These are phyloP conservation scores for Aythya fuligula DNA, from an alignment of 2,797 vertebrate species.

Conservation along the genomic window DNA sequence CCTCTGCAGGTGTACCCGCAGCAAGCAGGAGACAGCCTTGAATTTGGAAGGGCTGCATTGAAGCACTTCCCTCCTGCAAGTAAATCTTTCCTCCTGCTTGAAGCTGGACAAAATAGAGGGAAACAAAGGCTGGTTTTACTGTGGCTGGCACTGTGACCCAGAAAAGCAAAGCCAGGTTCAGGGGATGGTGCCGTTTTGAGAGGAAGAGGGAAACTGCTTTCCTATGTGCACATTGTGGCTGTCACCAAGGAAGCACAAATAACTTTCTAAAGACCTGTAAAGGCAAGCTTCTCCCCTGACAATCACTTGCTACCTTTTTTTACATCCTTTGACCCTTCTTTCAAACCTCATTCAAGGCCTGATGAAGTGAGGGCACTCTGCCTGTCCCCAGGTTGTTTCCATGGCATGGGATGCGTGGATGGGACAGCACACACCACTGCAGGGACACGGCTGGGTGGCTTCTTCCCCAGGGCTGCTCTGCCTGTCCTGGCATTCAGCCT, in stretches of 20 bases:
- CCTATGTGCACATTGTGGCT: not conserved
- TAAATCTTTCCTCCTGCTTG: not conserved
- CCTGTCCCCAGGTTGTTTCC: not conserved
- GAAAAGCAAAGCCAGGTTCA: not conserved
- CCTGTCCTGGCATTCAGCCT: not conserved
- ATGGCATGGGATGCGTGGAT: too few relatives aligned
- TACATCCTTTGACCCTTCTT: not conserved
- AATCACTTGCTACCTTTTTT: not conserved
- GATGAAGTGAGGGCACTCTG: rapidly evolving
- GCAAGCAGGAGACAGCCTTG: not conserved
- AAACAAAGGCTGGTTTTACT: not conserved
- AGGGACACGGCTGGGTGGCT: not conserved
- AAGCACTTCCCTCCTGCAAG: not conserved
- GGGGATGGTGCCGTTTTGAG: not conserved
- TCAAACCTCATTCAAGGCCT: not conserved
- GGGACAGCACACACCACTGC: not conserved
- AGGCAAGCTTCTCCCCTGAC: not conserved
- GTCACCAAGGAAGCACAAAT: not conserved
- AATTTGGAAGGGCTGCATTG: not conserved
- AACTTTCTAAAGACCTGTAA: not conserved
- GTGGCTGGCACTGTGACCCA: not conserved
- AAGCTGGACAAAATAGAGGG: not conserved
- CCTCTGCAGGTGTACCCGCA: not conserved
- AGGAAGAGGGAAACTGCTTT: not conserved
- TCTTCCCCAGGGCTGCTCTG: not conserved